Evolutionary conservation across 1,140 invertebrate genomes (phyloP).

Genomic region (Megathymus violae): DNA sequence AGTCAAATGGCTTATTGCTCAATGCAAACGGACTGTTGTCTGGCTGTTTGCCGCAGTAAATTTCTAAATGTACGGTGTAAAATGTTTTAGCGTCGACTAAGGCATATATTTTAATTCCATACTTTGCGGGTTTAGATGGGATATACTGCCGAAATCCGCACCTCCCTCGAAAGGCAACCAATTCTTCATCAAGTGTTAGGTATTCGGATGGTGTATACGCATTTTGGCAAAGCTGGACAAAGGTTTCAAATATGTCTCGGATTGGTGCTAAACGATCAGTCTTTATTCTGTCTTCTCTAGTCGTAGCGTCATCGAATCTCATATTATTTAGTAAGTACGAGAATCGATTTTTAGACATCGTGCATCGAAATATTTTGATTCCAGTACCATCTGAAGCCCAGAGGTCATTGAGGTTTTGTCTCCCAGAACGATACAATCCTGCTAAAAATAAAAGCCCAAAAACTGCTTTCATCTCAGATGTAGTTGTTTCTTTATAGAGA

Average conservation of each 20-base stretch:
- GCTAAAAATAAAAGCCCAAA: conserved; percentile 20
- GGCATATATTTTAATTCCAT: not conserved
- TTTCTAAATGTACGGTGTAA: not conserved
- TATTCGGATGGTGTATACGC: not conserved
- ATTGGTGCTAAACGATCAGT: conserved; percentile 27
- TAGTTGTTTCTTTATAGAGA: too few species aligned
- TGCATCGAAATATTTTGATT: conserved; percentile 20
- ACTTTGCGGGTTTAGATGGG: not conserved
- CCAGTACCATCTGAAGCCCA: conserved; percentile 16
- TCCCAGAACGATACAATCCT: conserved; percentile 10
- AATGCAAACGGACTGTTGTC: too few species aligned
- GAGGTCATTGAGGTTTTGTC: conserved; percentile 12
- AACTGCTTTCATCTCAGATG: conserved; percentile 14
- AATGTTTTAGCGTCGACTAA: not conserved
- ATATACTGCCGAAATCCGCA: conserved; percentile 3
- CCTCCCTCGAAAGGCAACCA: conserved; percentile 11
- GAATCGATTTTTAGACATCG: conserved; percentile 22
- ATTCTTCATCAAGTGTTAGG: conserved; percentile 15
- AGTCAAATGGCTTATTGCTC: too few species aligned
- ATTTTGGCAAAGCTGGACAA: not conserved
- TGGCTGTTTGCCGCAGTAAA: too few species aligned
- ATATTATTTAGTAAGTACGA: conserved; percentile 4
- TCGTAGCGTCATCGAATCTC: conserved; percentile 17
- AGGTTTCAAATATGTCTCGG: conserved; percentile 19
- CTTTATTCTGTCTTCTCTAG: conserved; percentile 13